Evolutionary conservation across 2,797 vertebrate genomes (phyloP), one percentile per base, ranked within the genome.

Genomic region (Ispidina lecontei): DNA sequence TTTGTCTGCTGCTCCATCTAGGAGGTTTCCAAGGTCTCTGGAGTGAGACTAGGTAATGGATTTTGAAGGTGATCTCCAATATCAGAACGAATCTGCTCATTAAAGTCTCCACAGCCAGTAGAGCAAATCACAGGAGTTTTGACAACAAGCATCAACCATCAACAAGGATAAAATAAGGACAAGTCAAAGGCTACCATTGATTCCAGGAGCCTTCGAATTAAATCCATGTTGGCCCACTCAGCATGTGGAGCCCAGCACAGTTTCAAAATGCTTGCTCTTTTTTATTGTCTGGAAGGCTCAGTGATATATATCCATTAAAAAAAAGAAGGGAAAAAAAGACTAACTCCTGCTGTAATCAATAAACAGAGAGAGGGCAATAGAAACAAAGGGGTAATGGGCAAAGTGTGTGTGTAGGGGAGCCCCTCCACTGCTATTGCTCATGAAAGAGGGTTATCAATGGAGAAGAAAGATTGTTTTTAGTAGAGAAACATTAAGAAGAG

Each of bases 141-240:
- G 94, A 95, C 96, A 93, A 94, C 90, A 94, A 80, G 79, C 88
- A 94, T 95, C 94, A 96, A 90, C 90, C 78, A 95, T 95, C 96
- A 96, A 94, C 94, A 92, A 89, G 95, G 91, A 96, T 96, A 92
- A 95, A 94, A 92, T 96, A 95, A 92, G 94, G 91, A 88, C 93
- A 74, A 96, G 91, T 90, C 91, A 96, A 93, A 96, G 94, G 91
- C 90, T 92, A 82, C 68, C 95, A 95, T 95, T 93, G 96, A 96
- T 96, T 93, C 62, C 26, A 65, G 56, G 60, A 90, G 85, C 60
- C 88, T 94, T 93, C 62, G 17, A 76, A 92, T 96, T 95, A 96
- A 94, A 93, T 95, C 75, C 88, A 79, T 63, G 80, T 75, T 93
- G 95, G 87, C 74, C 78, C 80, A 80, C 83, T 92, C 87, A 81